phyloP scores from a whole-genome alignment of 2,113 vertebrate species.

The Nesoenas mayeri region DNA sequence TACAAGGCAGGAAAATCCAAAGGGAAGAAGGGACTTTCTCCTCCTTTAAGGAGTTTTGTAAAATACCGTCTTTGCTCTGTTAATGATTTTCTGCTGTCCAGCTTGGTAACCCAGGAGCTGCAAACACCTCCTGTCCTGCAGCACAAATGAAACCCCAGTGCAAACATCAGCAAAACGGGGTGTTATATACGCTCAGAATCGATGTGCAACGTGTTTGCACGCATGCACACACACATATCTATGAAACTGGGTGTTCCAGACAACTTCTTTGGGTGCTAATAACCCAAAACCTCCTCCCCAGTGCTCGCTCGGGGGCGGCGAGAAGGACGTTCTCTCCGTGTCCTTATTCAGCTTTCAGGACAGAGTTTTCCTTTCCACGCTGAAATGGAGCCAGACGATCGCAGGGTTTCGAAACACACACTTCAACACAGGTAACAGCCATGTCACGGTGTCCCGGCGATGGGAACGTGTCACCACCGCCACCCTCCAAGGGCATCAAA shows the following conservation, averaged over 20 bases:
- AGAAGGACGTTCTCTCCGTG: not conserved
- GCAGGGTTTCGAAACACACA: not conserved
- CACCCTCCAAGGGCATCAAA: not conserved
- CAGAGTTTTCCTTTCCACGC: not conserved
- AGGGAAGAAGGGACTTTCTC: not conserved
- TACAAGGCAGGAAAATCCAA: not conserved
- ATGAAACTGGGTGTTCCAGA: accelerated
- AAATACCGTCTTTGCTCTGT: not conserved
- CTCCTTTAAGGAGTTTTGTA: not conserved
- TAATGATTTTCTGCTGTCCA: not conserved
- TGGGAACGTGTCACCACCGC: accelerated
- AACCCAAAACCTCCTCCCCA: accelerated
- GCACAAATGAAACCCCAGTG: no score
- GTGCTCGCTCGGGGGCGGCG: not conserved
- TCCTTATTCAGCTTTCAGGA: not conserved
- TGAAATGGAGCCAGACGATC: not conserved
- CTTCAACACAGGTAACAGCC: not conserved
- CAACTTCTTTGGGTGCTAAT: accelerated
- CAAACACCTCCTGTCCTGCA: not conserved
- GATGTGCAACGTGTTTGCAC: accelerated
- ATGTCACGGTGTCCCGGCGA: not conserved
- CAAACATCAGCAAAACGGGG: accelerated
- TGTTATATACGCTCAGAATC: accelerated
- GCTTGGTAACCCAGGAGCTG: not conserved
- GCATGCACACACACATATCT: accelerated